Evolutionary conservation across 2,888 invertebrate species (phyloP).

Genomic region (Tachina lurida): DNA sequence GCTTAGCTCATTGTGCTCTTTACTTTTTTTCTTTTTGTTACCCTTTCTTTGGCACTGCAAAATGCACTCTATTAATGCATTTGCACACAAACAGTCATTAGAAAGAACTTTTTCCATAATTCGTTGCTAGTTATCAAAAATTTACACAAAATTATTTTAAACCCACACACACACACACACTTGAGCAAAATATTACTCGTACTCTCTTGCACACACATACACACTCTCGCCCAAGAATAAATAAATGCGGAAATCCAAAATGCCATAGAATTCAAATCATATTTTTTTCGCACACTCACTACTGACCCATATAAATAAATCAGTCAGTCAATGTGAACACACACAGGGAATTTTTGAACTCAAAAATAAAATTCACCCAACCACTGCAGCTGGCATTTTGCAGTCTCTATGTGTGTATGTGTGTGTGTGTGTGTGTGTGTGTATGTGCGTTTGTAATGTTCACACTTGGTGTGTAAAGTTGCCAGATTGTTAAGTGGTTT

Average conservation of each 20-base stretch:
- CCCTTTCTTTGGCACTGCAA: slow-evolving; percentile 75
- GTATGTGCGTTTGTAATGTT: neutral
- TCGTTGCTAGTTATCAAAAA: slow-evolving; percentile 36
- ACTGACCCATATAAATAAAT: slow-evolving; percentile 66
- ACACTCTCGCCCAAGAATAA: neutral
- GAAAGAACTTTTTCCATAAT: slow-evolving; percentile 67
- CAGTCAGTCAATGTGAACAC: neutral
- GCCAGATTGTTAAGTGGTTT: neutral
- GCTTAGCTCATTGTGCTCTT: slow-evolving; percentile 45
- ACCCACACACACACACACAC: slow-evolving; percentile 2
- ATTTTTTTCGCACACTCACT: slow-evolving; percentile 58
- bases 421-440: neutral
- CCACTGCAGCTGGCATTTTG: neutral
- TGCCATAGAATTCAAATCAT: slow-evolving; percentile 53
- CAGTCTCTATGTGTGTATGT: neutral
- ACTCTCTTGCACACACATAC: slow-evolving; percentile 10
- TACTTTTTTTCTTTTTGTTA: neutral
- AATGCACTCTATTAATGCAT: slow-evolving; percentile 76
- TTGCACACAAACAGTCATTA: slow-evolving; percentile 30
- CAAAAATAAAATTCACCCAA: slow-evolving; percentile 42
- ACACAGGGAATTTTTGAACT: slow-evolving; percentile 35
- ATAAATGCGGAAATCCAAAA: slow-evolving; percentile 66
- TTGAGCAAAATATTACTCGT: neutral
- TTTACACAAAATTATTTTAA: neutral
- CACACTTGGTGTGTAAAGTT: neutral